Evolutionary conservation across 2,113 vertebrate species (phyloP).

Genomic region (Lipophrys pholis): DNA sequence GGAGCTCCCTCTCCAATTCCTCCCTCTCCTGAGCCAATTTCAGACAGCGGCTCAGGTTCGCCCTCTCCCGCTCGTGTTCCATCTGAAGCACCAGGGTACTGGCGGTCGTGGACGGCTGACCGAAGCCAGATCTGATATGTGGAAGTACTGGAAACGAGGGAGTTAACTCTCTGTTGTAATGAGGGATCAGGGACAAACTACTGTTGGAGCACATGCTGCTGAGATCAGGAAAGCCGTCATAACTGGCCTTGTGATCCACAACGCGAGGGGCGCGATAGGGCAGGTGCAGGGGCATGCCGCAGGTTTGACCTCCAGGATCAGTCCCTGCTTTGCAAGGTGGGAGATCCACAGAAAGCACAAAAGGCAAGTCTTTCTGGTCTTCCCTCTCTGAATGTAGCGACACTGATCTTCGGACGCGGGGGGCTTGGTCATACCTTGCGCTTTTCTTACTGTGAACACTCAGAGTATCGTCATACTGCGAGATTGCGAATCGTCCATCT

Average conservation of each 20-base stretch:
- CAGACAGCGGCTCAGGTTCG: slow-evolving; percentile 83
- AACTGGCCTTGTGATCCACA: slow-evolving; percentile 35
- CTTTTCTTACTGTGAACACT: slow-evolving; percentile 50
- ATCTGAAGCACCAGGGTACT: slow-evolving; percentile 84
- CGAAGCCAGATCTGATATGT: slow-evolving; percentile 54
- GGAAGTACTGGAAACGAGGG: slow-evolving; percentile 69
- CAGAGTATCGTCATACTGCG: slow-evolving; percentile 40
- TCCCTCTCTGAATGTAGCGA: slow-evolving; percentile 69
- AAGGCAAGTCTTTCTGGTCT: slow-evolving; percentile 68
- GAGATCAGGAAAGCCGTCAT: slow-evolving; percentile 48
- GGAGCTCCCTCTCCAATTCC: slow-evolving; percentile 79
- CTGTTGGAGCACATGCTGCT: slow-evolving; percentile 64
- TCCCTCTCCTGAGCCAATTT: slow-evolving; percentile 82
- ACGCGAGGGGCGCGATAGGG: slow-evolving; percentile 15
- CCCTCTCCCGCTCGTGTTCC: slow-evolving; percentile 83
- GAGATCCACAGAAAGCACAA: slow-evolving; percentile 82
- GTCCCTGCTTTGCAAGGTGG: slow-evolving; percentile 54
- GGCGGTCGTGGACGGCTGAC: slow-evolving; percentile 56
- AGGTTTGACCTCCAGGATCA: slow-evolving; percentile 17
- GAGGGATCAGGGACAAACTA: slow-evolving; percentile 56
- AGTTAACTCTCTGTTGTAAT: slow-evolving; percentile 29
- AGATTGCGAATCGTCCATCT: slow-evolving; percentile 89
- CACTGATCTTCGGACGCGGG: slow-evolving; percentile 61
- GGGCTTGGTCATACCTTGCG: slow-evolving; percentile 35
- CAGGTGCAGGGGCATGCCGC: slow-evolving; percentile 24